Base-by-base conservation (phyloP, 23 tunicate species). In the Ascidia mentula region DNA sequence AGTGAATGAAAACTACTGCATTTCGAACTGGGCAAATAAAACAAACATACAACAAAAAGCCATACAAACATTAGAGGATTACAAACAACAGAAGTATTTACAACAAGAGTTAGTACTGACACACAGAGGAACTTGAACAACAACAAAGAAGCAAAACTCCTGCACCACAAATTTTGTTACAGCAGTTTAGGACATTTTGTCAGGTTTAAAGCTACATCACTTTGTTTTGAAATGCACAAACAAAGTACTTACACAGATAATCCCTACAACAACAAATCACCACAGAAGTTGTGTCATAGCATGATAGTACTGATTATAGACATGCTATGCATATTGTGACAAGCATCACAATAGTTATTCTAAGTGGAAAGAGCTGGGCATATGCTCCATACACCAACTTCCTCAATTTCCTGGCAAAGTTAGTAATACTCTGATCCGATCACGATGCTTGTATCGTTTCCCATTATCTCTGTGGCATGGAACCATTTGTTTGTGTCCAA, bases 401-500 rank as follows among this genome's bases (percentile, higher is more conserved):
- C 38, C 75, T 18, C 3, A 6, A 72, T n/a, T 34, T 34, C 40
- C 40, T 35, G 8, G 4, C 65, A 3, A 3, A 28, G n/a, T 82
- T 45, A 88, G 34, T 77, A 93, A 76, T 85, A 93, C 74, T 93
- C 98, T 22, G 98, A 93, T 22, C 98, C 98, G 24, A 93, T 93
- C 15, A 93, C 98, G 69, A 93, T 93, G 40, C 98, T 93, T 1
- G 98, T 93, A 37, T 93, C 98, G 40, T 84, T 84, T 40, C 98
- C 98, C 28, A 93, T 60, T 69, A 93, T 93, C 40, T 80, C 78
- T 3, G 98, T 93, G 28, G 83, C 77, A 77, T 93, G 98, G 40
- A 75, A 93, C 98, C 98, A 93, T 59, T 85, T 84, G 86, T 93
- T 88, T 40, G 98, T 93, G 83, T 93, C 93, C 81, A 93, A 72